Base-by-base conservation (phyloP, 2,113 vertebrate genomes). In the Apteryx mantelli region DNA sequence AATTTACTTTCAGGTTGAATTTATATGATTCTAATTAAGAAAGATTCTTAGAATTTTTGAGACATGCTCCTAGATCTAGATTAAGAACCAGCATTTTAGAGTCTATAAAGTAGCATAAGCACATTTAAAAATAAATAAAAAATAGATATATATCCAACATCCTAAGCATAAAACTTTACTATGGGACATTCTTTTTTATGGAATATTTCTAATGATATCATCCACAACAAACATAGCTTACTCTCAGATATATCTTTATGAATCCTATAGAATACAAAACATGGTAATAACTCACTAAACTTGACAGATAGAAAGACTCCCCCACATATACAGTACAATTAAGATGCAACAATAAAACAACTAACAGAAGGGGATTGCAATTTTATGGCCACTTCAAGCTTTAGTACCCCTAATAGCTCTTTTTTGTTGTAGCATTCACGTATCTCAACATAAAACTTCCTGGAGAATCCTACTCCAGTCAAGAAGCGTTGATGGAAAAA, bases 321-420 rank as follows among this genome's bases (percentile, higher is more conserved):
- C 69, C 36, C 55, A 80, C 26, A 76, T n/a, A 50, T 14, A 84
- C 9, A 93, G 65, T 80, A 86, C 34, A 70, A 80, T 81, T 93
- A 92, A 64, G 15, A 90, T 38, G 70, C 16, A 84, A 13, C 24
- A 71, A 90, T 95, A 40, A 89, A 95, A 79, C 61, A 95, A 68
- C 14, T 17, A 65, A 92, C 34, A 91, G n/a, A 94, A 84, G 48
- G 34, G 18, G 5, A 46, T 86, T 95, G 44, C 11, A 14, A 32
- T 86, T 95, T 90, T 87, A 88, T 76, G 18, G 30, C 74, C 28
- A 69, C 88, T 96, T 46, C 17, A 25, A 93, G 70, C 16, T 64
- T 79, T 61, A 83, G 61, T 81, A 91, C 21, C 21, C 79, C 64
- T 58, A 58, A 82, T 36, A 82, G 52, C 32, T 60, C 53, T 34